Evolutionary conservation across 2,888 invertebrate species (phyloP), one percentile per base, ranked within the genome.

Genomic region (Orthonevra nobilis): DNA sequence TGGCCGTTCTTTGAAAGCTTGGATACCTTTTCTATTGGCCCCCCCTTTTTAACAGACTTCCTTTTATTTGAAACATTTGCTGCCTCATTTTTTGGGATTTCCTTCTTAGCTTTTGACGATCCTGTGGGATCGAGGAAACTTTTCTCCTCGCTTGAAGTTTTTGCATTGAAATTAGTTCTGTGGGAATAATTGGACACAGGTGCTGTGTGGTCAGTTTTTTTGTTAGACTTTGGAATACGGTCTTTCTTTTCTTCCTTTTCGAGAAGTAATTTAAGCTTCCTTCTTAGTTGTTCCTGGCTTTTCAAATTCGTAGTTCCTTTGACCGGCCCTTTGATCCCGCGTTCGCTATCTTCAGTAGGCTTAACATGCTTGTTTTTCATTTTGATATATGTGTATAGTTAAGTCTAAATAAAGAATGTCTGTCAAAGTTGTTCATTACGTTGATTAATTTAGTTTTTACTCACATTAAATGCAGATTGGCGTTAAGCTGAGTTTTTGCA

Each of bases 211-310:
- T 1, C 4, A 14, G 4, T 0, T 0, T 38, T 19, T 19, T 30
- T 19, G 0, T 5, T 0, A 3, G 46, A 4, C 9, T 38, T 6
- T 3, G 48, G 2, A 0, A 32, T 15, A 15, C 34, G 23, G 6
- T 7, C 5, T 17, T 6, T 26, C 2, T 9, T 12, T 19, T 26
- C 7, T 12, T 63, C 48, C 10, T 75, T 75, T n/a, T 61, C 75
- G 0, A 75, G 34, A 3, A 75, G 69, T 6, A 14, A 9, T 26
- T 69, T 69, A 0, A 75, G 36, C 9, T 63, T 75, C 12, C 50
- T 61, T 12, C 75, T 30, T 3, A 75, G 36, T 4, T 69, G 34
- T 1, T 75, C 63, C 0, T 44, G 48, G 10, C 69, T 63, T 56
- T 63, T 69, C 4, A 63, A 3, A 4, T 14, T 54, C 3, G 15